phyloP scores from a whole-genome alignment of 64 coral and sea anemone genomes.

The Acropora yongei region DNA sequence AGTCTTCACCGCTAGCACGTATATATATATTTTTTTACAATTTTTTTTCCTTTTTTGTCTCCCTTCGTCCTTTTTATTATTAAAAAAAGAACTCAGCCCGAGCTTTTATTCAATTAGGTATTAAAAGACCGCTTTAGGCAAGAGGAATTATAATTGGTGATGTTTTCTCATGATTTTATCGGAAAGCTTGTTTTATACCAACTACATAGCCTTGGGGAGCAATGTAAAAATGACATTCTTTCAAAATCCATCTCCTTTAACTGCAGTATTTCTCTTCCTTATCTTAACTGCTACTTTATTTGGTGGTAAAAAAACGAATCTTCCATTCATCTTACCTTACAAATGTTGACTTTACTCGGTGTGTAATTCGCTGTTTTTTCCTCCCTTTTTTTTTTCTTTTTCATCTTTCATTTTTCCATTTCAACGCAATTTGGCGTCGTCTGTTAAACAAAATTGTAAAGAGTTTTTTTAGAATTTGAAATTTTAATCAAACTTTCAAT shows the following conservation, averaged over 20 bases:
- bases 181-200: neutral
- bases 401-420: too few relatives aligned
- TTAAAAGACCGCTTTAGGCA: neutral
- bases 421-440: too few relatives aligned
- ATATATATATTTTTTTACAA: neutral
- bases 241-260: neutral
- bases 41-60: neutral
- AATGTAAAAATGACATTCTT: neutral
- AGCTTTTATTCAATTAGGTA: neutral
- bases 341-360: too few relatives aligned
- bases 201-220: neutral
- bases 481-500: constrained; percentile 4
- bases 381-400: neutral
- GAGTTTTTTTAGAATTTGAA: neutral
- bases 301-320: neutral
- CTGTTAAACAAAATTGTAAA: neutral
- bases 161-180: neutral
- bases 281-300: neutral
- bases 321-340: neutral
- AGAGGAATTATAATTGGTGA: constrained; percentile 3
- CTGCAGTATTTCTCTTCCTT: constrained; percentile 4
- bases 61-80: neutral
- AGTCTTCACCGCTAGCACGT: too few relatives aligned
- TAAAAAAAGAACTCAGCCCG: neutral
- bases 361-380: neutral